Percentiles rank a stretch among this genome's conserved stretches.
Conservation (phyloP, 1,140 invertebrate species). For the Tribolium castaneum region DNA sequence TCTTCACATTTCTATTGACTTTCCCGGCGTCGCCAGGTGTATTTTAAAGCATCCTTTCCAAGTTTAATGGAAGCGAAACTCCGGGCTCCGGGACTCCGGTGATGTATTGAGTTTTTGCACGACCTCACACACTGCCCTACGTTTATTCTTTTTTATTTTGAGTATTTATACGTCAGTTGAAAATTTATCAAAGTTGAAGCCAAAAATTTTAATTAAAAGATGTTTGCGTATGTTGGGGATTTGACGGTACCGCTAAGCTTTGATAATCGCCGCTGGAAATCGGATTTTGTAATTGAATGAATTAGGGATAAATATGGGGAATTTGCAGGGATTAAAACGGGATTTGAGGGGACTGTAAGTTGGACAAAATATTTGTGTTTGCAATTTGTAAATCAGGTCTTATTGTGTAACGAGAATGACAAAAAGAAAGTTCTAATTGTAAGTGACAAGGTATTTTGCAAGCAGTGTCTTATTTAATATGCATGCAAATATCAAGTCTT, state of each 20-base stretch:
- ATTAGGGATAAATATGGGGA: background rate
- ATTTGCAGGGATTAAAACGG: background rate
- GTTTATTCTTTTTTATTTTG: background rate
- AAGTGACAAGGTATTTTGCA: too few species aligned
- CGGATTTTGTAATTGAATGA: background rate
- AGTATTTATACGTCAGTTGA: background rate
- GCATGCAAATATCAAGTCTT: too few species aligned
- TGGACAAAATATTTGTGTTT: too few species aligned
- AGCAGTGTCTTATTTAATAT: too few species aligned
- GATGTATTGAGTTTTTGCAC: conserved; percentile 14
- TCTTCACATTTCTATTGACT: background rate
- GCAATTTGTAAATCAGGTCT: too few species aligned
- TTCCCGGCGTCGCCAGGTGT: conserved; percentile 1
- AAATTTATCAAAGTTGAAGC: background rate
- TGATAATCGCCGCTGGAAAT: background rate
- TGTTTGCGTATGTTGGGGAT: too few species aligned
- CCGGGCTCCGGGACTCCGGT: background rate
- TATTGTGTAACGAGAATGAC: too few species aligned
- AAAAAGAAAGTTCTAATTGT: too few species aligned
- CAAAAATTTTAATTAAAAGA: background rate
- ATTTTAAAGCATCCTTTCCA: conserved; percentile 10
- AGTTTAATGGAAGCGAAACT: conserved; percentile 14
- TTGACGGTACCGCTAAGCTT: background rate
- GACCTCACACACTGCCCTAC: conserved; percentile 1
- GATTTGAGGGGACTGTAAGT: too few species aligned